Percentiles rank a stretch among this genome's conserved stretches.
These are phyloP conservation scores for Orthosia gothica DNA, from an alignment of 2,888 invertebrate genomes.

Conservation along the genomic window DNA sequence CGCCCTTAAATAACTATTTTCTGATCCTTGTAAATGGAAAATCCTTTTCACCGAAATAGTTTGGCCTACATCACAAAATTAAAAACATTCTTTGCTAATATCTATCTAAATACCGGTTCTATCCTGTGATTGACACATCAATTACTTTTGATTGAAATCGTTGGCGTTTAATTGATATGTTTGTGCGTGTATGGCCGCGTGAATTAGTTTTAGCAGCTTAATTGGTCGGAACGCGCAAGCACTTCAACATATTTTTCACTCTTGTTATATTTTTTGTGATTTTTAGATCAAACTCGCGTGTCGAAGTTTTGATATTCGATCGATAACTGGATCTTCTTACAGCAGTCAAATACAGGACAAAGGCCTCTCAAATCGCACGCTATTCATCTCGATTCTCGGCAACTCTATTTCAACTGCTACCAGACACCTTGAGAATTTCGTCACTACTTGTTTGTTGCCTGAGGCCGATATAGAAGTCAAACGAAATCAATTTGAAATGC, in stretches of 20 bases:
- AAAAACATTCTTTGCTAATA: background rate
- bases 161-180: conserved; percentile 40
- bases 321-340: too few species aligned
- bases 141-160: conserved; percentile 42
- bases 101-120: background rate
- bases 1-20: too few species aligned
- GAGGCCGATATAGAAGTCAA: background rate
- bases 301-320: background rate
- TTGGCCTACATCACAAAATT: background rate
- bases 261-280: background rate
- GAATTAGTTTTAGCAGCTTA: conserved; percentile 31
- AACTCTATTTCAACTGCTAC: background rate
- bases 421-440: background rate
- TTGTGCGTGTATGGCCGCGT: background rate
- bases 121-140: conserved; percentile 27
- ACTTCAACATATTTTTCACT: background rate
- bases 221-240: conserved; percentile 15
- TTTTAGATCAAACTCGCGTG: background rate
- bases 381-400: background rate
- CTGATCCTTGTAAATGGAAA: background rate
- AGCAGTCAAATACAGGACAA: background rate
- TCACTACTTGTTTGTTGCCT: too few species aligned
- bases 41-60: background rate
- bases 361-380: background rate
- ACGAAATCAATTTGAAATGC: background rate